phyloP scores from a whole-genome alignment of 1,140 invertebrate genomes.

The Drosophila lowei region DNA sequence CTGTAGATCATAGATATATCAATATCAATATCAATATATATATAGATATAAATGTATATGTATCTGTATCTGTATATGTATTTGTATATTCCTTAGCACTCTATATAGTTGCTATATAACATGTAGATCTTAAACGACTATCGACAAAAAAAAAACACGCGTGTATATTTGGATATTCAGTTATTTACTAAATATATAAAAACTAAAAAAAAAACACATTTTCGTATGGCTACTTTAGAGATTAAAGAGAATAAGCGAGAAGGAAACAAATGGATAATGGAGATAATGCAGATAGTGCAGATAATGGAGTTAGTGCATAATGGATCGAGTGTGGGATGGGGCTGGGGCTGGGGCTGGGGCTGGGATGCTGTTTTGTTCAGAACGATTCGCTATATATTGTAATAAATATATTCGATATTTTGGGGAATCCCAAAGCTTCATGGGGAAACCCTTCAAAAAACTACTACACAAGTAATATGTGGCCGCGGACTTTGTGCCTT shows the following conservation, averaged over 20 bases:
- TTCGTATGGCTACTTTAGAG: conserved; percentile 39
- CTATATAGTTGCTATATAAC: conserved; percentile 34
- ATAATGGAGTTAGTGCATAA: no score
- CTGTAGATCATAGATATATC: no score
- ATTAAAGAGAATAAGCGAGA: conserved; percentile 22
- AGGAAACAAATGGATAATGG: no score
- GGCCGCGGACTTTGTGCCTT: no score
- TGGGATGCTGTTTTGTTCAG: conserved; percentile 1
- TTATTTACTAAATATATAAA: conserved; percentile 16
- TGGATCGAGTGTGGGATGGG: no score
- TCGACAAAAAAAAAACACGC: conserved; percentile 46
- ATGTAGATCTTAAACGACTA: conserved; percentile 48
- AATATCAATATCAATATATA: neutral
- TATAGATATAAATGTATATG: neutral
- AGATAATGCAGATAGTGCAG: no score
- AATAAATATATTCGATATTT: no score
- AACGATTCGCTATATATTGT: conserved; percentile 17
- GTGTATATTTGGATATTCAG: conserved; percentile 64
- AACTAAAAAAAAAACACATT: conserved; percentile 38
- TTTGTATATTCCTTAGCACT: conserved; percentile 1
- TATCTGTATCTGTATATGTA: conserved; percentile 10
- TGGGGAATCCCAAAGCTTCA: no score
- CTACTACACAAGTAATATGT: no score
- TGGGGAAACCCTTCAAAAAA: no score
- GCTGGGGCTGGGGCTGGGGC: no score